Conservation (phyloP, 2,113 vertebrate genomes). For the Larimichthys crocea region DNA sequence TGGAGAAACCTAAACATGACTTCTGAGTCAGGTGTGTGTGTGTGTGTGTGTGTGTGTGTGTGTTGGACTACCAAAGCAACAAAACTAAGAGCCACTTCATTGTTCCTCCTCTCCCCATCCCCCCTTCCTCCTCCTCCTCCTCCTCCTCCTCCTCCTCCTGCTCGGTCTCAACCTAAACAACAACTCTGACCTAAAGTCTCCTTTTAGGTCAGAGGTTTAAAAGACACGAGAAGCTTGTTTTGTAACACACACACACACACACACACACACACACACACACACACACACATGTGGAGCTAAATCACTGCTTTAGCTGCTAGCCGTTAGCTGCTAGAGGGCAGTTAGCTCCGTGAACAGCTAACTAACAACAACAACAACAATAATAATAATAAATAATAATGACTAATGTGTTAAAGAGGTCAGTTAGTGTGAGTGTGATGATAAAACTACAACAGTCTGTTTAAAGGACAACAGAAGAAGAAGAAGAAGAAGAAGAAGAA, state of each 20-base stretch:
- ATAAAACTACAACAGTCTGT: neutral
- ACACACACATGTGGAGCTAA: neutral
- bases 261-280: neutral
- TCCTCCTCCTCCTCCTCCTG: conserved; percentile 66
- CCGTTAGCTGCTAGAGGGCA: no score
- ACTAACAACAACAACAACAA: no score
- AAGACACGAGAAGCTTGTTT: conserved; percentile 60
- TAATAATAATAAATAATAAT: no score
- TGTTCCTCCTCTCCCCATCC: conserved; percentile 80
- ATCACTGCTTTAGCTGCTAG: no score
- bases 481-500: conserved; percentile 24
- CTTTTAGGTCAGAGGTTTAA: conserved; percentile 70
- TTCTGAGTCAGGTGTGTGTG: no score
- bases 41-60: no score
- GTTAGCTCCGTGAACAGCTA: no score
- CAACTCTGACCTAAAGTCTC: conserved; percentile 59
- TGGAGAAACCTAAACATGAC: no score
- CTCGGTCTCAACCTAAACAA: conserved; percentile 71
- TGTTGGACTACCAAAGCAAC: conserved; percentile 39
- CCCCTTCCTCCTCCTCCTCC: conserved; percentile 71
- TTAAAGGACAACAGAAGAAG: conserved; percentile 1
- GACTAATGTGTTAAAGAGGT: conserved; percentile 17
- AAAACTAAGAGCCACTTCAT: conserved; percentile 80
- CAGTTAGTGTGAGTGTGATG: neutral
- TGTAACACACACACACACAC: neutral